Evolutionary conservation across 2,888 invertebrate genomes (phyloP).

Genomic region (Amphipyra tragopoginis): DNA sequence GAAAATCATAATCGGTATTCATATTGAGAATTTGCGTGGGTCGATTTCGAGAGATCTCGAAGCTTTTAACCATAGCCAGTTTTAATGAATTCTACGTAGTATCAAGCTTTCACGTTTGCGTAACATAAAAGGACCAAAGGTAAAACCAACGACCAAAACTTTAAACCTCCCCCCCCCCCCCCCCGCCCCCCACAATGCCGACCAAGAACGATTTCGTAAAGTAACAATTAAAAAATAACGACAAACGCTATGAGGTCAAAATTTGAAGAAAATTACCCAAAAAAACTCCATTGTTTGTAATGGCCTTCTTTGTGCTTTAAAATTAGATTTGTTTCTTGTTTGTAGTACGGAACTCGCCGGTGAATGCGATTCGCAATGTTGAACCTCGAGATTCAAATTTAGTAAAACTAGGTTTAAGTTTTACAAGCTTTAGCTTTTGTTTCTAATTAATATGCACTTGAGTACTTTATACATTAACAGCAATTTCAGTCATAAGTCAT

Average conservation of each 20-base stretch:
- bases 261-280: constrained; percentile 50
- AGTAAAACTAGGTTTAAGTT: neutral
- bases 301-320: constrained; percentile 47
- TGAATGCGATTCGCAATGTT: constrained; percentile 1
- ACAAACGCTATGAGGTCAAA: constrained; percentile 51
- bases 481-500: too few species aligned
- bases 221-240: constrained; percentile 54
- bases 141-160: too few species aligned
- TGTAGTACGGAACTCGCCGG: constrained; percentile 14
- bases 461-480: too few species aligned
- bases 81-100: constrained; percentile 9
- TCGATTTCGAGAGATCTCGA: constrained; percentile 1
- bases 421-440: neutral
- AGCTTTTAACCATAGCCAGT: neutral
- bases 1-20: neutral
- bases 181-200: constrained; percentile 27
- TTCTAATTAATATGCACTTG: too few species aligned
- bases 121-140: constrained; percentile 14
- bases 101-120: constrained; percentile 8
- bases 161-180: too few species aligned
- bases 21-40: neutral
- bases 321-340: constrained; percentile 44
- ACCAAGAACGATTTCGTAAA: constrained; percentile 43
- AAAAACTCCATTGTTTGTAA: constrained; percentile 37
- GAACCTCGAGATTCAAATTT: neutral